Percentiles rank a stretch among this genome's conserved stretches.
phyloP scores from a whole-genome alignment of 2,888 invertebrate genomes.

The Eupithecia insigniata region DNA sequence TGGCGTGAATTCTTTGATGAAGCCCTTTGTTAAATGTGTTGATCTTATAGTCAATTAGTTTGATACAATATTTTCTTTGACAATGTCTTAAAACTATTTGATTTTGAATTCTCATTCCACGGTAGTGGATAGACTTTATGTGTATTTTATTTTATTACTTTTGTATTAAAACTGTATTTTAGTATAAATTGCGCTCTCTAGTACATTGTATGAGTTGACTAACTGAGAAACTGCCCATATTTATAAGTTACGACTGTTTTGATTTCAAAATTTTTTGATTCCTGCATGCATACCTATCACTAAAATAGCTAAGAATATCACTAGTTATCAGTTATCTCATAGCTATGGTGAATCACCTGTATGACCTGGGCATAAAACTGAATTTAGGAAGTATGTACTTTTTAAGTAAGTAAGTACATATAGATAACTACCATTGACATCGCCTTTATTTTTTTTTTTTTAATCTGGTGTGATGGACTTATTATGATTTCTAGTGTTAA shows the following conservation, averaged over 20 bases:
- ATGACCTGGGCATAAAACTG: background rate
- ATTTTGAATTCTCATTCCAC: slow-evolving; percentile 9
- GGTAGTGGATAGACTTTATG: slow-evolving; percentile 3
- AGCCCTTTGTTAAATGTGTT: background rate
- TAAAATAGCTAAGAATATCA: background rate
- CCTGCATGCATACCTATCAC: background rate
- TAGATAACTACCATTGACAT: no score
- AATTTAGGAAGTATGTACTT: background rate
- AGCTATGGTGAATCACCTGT: background rate
- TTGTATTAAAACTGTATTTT: slow-evolving; percentile 11
- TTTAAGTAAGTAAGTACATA: no score
- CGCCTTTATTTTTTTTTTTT: background rate
- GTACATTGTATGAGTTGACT: background rate
- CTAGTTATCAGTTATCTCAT: background rate
- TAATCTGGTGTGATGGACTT: background rate
- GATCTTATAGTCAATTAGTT: background rate
- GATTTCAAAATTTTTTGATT: background rate
- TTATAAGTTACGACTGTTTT: background rate
- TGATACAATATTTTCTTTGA: background rate
- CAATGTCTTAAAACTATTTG: background rate
- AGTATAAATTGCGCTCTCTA: slow-evolving; percentile 1
- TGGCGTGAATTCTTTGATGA: background rate
- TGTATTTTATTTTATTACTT: background rate
- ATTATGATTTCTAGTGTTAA: background rate
- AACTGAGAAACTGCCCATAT: background rate